Evolutionary conservation across 2,888 invertebrate genomes (phyloP).

Genomic region (Ormia ochracea): DNA sequence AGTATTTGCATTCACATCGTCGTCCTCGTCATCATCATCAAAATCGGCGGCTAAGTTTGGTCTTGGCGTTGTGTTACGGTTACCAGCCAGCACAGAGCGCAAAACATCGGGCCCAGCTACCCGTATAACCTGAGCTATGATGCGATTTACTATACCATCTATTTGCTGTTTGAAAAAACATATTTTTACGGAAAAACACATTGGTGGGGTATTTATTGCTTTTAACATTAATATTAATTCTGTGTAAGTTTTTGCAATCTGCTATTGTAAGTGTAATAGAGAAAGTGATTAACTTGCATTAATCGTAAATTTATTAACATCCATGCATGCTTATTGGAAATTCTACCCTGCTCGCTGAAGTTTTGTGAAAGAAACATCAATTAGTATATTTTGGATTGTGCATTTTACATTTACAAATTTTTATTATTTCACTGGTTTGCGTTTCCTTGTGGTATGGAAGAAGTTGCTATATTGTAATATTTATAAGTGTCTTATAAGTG

Average conservation of each 20-base stretch:
- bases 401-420: constrained; percentile 34
- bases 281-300: background rate
- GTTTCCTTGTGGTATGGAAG: background rate
- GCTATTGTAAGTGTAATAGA: background rate
- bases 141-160: constrained; percentile 76
- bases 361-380: background rate
- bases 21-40: constrained; percentile 77
- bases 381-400: background rate
- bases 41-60: constrained; percentile 78
- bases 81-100: constrained; percentile 71
- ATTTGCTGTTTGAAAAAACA: constrained; percentile 72
- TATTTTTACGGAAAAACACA: constrained; percentile 33
- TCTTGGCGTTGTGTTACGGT: constrained; percentile 67
- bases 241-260: constrained; percentile 26
- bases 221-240: constrained; percentile 14
- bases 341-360: background rate
- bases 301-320: constrained; percentile 8
- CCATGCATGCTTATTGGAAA: constrained; percentile 31
- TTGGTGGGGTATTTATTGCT: constrained; percentile 10
- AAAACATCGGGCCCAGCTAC: constrained; percentile 85
- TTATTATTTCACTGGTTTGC: constrained; percentile 3
- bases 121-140: constrained; percentile 81
- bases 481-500: constrained; percentile 42
- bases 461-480: constrained; percentile 4
- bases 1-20: constrained; percentile 67